Evolutionary conservation across 2,888 invertebrate genomes (phyloP), one percentile per base, ranked within the genome.

Genomic region (Esperia sulphurella): DNA sequence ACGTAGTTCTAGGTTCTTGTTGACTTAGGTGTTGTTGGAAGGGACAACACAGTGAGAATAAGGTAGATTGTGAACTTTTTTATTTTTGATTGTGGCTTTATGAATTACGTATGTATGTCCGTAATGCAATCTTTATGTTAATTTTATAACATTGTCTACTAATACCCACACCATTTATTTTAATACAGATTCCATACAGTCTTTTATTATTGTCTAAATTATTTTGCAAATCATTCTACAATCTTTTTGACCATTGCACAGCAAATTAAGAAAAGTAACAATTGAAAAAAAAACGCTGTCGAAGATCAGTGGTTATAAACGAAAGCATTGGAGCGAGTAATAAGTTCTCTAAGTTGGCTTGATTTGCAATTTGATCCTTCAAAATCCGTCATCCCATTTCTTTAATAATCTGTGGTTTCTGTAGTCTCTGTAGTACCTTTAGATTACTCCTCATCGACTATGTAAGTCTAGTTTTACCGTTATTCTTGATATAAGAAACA

Each of bases 291-390:
- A 58, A 57, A 70, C 68, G 73, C 61, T 74, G 54, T 48, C 67
- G 73, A 60, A 72, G 54, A 49, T 48, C 52, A 6, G 35, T 39
- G 9, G 46, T 53, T 53, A 51, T 71, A 69, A 68, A 68, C 63
- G 65, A 57, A 74, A 57, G 71, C 83, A 70, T 60, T 72, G 69
- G 66, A 79, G 68, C 84, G 79, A 64, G 70, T 78, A 82, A 83
- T 81, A 66, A 78, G 71, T 71, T n/a, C 62, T 53, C 54, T 39
- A 45, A 70, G 71, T 73, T 71, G 67, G 71, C 73, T 71, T 66
- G 69, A 66, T 62, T 59, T 55, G 63, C 69, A 68, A 67, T 73
- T 71, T 68, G 68, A 65, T 65, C 65, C 63, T 57, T 40, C 10
- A 33, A 68, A 68, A 65, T 65, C 65, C 63, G 57, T 40, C 10